Evolutionary conservation across 2,797 vertebrate genomes (phyloP).

Genomic region (Streptopelia turtur): DNA sequence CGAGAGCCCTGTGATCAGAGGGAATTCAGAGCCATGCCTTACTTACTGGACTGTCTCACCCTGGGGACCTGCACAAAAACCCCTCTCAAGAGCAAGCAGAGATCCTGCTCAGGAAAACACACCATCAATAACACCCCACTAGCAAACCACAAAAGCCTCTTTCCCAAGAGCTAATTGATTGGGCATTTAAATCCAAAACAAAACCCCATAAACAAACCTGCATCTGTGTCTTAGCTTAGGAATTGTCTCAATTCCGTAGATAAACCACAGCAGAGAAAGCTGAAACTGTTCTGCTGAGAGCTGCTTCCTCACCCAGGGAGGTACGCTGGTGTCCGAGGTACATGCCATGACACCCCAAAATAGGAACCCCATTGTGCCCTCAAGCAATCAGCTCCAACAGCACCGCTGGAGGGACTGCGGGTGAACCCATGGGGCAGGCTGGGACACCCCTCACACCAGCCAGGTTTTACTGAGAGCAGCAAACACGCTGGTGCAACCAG

Average conservation of each 20-base stretch:
- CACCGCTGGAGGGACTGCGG: accelerated
- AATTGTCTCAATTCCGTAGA: not conserved
- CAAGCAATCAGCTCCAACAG: not conserved
- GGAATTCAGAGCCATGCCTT: not conserved
- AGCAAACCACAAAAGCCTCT: slow-evolving; percentile 40
- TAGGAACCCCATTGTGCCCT: not conserved
- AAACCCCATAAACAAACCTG: not conserved
- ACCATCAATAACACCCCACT: not conserved
- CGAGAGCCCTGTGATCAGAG: not conserved
- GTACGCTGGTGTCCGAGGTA: not conserved
- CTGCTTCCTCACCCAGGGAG: not conserved
- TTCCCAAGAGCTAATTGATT: slow-evolving; percentile 34
- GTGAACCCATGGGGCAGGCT: accelerated
- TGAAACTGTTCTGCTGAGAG: not conserved
- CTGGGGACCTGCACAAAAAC: not conserved
- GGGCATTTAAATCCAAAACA: not conserved
- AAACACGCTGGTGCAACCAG: not conserved
- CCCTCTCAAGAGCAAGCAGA: not conserved
- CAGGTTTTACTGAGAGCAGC: not conserved
- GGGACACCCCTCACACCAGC: not conserved
- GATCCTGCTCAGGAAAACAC: not conserved
- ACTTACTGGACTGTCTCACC: not conserved
- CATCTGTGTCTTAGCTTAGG: not conserved
- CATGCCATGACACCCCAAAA: not conserved
- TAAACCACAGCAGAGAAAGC: not conserved